These are phyloP conservation scores for Hucho hucho DNA, from an alignment of 2,113 vertebrate genomes.

Conservation along the genomic window DNA sequence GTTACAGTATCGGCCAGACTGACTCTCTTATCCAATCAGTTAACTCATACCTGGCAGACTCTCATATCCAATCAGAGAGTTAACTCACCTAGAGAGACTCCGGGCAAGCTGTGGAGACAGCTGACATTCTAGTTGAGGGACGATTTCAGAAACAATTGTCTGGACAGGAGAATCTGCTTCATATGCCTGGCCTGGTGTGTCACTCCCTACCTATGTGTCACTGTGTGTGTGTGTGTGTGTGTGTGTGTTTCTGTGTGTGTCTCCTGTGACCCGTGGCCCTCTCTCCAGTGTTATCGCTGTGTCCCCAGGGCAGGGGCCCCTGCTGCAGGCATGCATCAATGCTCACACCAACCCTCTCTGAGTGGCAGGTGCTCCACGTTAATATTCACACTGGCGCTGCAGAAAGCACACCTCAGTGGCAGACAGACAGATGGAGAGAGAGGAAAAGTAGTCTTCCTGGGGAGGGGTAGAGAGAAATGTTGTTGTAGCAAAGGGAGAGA, in stretches of 20 bases:
- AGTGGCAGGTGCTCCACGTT: no score
- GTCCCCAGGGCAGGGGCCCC: no score
- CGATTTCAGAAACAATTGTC: no score
- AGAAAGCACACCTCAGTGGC: no score
- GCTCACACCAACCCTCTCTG: no score
- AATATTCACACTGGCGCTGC: no score
- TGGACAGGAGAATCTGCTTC: background rate
- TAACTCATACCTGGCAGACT: background rate
- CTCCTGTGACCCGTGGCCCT: conserved; percentile 34
- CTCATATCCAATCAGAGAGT: background rate
- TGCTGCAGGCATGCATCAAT: no score
- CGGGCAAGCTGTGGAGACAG: background rate
- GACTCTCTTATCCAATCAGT: background rate
- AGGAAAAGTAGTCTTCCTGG: no score
- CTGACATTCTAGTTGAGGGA: no score
- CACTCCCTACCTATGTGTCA: background rate
- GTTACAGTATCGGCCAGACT: conserved; percentile 6
- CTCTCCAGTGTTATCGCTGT: conserved; percentile 14
- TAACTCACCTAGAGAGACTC: background rate
- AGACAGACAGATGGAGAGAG: no score
- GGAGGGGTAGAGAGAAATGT: no score
- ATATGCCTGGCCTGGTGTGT: conserved; percentile 52
- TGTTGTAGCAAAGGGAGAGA: no score
- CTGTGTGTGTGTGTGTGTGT: background rate
- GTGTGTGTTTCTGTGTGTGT: background rate